Evolutionary conservation across 2,113 vertebrate species (phyloP).

Genomic region (Gymnorhina tibicen): DNA sequence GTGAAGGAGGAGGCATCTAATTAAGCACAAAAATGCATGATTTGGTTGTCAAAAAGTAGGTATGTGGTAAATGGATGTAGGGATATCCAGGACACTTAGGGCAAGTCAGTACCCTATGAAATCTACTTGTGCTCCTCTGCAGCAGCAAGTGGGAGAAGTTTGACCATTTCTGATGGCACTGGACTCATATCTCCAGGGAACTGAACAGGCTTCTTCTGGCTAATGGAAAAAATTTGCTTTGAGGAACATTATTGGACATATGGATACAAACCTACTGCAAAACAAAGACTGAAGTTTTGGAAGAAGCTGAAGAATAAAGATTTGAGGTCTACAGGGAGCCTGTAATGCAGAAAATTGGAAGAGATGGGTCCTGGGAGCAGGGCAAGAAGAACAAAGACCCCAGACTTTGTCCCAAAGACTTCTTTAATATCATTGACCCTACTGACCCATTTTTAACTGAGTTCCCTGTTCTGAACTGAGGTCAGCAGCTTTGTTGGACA

Average conservation of each 20-base stretch:
- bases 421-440: neutral
- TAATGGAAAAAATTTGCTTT: neutral
- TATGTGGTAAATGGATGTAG: neutral
- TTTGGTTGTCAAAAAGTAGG: neutral
- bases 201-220: neutral
- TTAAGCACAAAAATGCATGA: neutral
- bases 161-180: neutral
- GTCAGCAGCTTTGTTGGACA: neutral
- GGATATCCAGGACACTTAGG: neutral
- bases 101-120: neutral
- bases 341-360: neutral
- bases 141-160: neutral
- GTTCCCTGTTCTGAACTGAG: neutral
- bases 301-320: neutral
- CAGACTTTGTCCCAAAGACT: neutral
- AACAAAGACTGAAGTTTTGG: neutral
- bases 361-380: neutral
- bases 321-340: neutral
- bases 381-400: neutral
- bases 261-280: neutral
- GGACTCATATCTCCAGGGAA: neutral
- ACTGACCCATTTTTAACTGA: neutral
- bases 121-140: neutral
- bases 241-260: neutral
- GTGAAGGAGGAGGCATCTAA: neutral